Evolutionary conservation across 2,797 vertebrate genomes (phyloP).

Genomic region (Alectoris magna): DNA sequence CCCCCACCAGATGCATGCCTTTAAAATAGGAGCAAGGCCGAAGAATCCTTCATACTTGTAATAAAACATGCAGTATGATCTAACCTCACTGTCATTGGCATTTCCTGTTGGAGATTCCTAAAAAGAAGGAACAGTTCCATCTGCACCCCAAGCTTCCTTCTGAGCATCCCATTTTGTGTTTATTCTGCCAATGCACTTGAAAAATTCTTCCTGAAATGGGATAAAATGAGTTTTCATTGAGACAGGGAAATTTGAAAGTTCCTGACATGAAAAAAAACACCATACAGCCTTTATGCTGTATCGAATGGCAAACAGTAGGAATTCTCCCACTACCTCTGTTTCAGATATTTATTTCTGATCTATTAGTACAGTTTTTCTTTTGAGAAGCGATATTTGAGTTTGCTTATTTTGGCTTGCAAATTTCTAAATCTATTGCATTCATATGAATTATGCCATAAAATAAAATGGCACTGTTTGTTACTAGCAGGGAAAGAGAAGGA

Average conservation of each 20-base stretch:
- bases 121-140: background rate
- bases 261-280: background rate
- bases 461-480: background rate
- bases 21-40: background rate
- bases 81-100: background rate
- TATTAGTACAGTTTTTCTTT: background rate
- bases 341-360: background rate
- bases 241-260: background rate
- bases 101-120: background rate
- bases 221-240: background rate
- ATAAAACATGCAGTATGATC: background rate
- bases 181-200: background rate
- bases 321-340: background rate
- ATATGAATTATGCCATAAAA: background rate
- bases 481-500: background rate
- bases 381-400: background rate
- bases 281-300: background rate
- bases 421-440: background rate
- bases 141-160: background rate
- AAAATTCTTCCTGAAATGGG: background rate
- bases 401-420: background rate
- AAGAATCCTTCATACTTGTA: background rate
- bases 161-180: background rate
- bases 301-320: background rate
- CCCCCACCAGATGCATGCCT: background rate